phyloP scores from a whole-genome alignment of 2,888 invertebrate species.

The Nomada lathburiana region DNA sequence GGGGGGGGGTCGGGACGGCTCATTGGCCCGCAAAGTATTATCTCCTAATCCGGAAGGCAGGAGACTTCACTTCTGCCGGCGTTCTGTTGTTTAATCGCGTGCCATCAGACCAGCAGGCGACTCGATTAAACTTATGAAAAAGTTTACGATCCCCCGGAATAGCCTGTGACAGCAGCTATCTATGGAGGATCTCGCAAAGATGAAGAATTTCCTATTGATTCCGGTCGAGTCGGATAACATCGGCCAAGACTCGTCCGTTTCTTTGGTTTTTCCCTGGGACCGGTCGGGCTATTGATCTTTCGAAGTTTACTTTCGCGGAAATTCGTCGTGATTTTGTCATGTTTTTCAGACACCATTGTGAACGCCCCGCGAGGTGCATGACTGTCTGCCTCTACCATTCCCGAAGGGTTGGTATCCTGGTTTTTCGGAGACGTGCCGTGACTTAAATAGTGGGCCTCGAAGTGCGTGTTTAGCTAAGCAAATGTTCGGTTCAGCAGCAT shows the following conservation, averaged over 20 bases:
- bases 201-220: conserved; percentile 50
- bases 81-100: conserved; percentile 61
- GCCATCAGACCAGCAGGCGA: conserved; percentile 48
- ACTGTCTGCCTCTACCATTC: no score
- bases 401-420: no score
- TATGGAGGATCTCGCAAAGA: conserved; percentile 14
- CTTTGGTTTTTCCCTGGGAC: background rate
- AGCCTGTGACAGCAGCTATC: conserved; percentile 21
- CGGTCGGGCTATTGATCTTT: conserved; percentile 20
- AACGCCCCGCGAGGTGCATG: background rate
- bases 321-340: conserved; percentile 7
- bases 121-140: conserved; percentile 77
- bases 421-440: no score
- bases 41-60: conserved; percentile 45
- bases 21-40: conserved; percentile 56
- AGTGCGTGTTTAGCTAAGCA: no score
- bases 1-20: conserved; percentile 39
- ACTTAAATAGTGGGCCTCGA: no score
- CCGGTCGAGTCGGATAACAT: conserved; percentile 18
- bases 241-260: background rate
- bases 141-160: conserved; percentile 64
- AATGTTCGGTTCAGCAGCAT: no score
- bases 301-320: background rate
- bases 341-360: background rate
- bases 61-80: conserved; percentile 30